A percentile compares a stretch with the other conserved stretches of the same genome.
Evolutionary conservation across 2,797 vertebrate species (phyloP).

Genomic region (Xerus rutilus): DNA sequence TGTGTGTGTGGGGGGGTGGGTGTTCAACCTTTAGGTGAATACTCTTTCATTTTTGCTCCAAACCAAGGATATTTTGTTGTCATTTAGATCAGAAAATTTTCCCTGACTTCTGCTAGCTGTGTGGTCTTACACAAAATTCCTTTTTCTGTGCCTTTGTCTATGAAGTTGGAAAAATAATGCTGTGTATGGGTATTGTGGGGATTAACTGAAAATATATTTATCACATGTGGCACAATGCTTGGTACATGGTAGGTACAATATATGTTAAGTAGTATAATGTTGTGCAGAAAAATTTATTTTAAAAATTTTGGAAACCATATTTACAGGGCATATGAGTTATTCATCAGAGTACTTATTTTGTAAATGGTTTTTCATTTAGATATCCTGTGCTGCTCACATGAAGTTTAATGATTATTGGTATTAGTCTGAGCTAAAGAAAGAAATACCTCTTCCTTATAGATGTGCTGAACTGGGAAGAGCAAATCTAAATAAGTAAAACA

Average conservation of each 20-base stretch:
- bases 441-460: neutral
- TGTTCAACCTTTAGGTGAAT: neutral
- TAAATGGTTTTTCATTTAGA: slow-evolving; percentile 36
- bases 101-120: neutral
- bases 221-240: neutral
- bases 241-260: neutral
- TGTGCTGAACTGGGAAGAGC: neutral
- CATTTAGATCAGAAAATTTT: slow-evolving; percentile 29
- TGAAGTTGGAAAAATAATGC: slow-evolving; percentile 38
- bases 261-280: neutral
- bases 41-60: neutral
- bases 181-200: neutral
- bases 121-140: neutral
- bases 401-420: slow-evolving; percentile 8
- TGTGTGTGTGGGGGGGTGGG: too few species aligned
- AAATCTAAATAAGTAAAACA: slow-evolving; percentile 17
- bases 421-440: neutral
- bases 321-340: neutral
- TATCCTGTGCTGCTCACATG: neutral
- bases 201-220: slow-evolving; percentile 17
- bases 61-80: slow-evolving; percentile 13
- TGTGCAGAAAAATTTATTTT: neutral
- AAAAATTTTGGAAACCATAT: neutral
- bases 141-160: slow-evolving; percentile 13
- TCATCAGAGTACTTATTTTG: neutral